Base-by-base conservation (phyloP, 2,888 invertebrate species). In the Papilio elwesi region DNA sequence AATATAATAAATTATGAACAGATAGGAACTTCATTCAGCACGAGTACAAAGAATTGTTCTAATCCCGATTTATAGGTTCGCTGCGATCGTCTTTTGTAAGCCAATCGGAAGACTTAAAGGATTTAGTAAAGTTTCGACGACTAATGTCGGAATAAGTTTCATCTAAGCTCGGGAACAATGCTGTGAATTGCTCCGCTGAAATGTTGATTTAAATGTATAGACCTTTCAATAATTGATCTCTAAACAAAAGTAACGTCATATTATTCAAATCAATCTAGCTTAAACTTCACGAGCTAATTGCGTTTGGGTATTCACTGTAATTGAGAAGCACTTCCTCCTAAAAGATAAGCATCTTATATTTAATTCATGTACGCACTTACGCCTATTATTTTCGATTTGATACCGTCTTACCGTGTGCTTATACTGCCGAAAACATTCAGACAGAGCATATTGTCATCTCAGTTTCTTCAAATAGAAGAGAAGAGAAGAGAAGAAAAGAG, bases 1-100 rank as follows among this genome's bases (percentile, higher is more conserved):
- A 67, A 52, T 59, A 68, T 76, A 78, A 84, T 86, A 87, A 86
- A 86, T 87, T 84, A 83, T 79, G 78, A 76, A 76, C 78, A 81
- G 83, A 83, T 83, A 83, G 81, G 80, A 83, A 83, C 79, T 86
- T 86, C 80, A 81, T 81, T 80, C 80, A 79, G 74, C 69, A 66
- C 71, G 73, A 75, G 77, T 78, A 81, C 81, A 83, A 85, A 82
- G 84, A 86, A 68, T 87, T 85, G 82, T 80, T 84, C 78, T 89
- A 88, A 90, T 88, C 87, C 85, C 83, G 86, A 89, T 87, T 90
- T 88, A 87, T 87, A 78, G 79, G 78, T 68, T 79, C 81, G 77
- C 74, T 78, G 74, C 80, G 77, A 80, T 71, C 77, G 73, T 79
- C 79, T 74, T 77, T 76, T 78, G 83, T 81, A 84, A 87, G 82